Base-by-base conservation (phyloP, 2,113 vertebrate genomes). In the Neotoma lepida region DNA sequence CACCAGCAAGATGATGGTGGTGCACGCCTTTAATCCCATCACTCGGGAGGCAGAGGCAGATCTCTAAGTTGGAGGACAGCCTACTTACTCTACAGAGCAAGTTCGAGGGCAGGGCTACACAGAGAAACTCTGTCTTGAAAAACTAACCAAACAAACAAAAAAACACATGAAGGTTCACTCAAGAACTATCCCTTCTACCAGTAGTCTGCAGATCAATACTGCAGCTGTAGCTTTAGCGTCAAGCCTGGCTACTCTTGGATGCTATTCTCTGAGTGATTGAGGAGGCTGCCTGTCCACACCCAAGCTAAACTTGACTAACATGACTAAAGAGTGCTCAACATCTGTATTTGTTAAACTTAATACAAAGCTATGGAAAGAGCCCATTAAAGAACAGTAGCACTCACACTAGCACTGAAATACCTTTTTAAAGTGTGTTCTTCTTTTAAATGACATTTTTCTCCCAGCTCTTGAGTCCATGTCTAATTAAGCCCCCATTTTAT, bases 401-500 rank as follows among this genome's bases (percentile, higher is more conserved):
- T 90, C 58, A 93, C 76, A 89, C 82, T 90, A 66, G 18, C 51
- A 92, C 33, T 94, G 61, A 85, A 46, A 66, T 80, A 92, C 87
- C 70, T 64, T 88, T 94, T 94, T 85, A 61, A 28, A 68, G 66
- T 61, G 24, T 71, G 68, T 51, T 88, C 64, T 68, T 71, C 54
- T 92, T 92, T 86, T 71, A 41, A 95, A 89, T 76, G 44, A 76
- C 51, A 91, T 74, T 91, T 95, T 81, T 56, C 6, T 89, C 44
- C 44, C 76, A 94, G 93, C 49, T 58, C 12, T n/a, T 89, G 81
- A 82, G 41, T 74, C 8, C 35, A 17, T 93, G 51, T 88, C 92
- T 94, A 97, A 96, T 93, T 95, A 94, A 86, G 70, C 6, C 28
- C 61, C 85, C 93, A 56, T 93, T 93, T 95, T 91, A 85, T 63